Evolutionary conservation across 2,113 vertebrate genomes (phyloP).

Genomic region (Sturnus vulgaris): DNA sequence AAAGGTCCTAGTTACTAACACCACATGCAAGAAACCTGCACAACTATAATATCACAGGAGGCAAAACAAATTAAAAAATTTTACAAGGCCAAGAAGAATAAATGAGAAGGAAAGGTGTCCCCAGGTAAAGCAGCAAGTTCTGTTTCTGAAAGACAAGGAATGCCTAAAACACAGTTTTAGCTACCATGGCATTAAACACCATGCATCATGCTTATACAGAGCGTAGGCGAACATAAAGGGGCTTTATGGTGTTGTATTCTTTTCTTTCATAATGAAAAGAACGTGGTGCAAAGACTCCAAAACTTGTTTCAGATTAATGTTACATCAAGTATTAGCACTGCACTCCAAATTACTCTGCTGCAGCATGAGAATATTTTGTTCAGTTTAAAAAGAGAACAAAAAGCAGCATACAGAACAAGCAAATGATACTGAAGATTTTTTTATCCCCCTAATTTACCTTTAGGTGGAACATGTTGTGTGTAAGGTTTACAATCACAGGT

Average conservation of each 20-base stretch:
- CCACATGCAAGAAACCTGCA: neutral
- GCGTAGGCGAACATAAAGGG: neutral
- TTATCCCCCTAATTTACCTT: neutral
- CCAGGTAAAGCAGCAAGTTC: neutral
- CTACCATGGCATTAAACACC: rapidly evolving
- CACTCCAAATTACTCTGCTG: neutral
- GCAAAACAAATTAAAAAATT: neutral
- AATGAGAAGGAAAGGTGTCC: neutral
- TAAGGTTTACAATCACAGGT: neutral
- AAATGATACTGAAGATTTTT: neutral
- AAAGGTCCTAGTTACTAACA: neutral
- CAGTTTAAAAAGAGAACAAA: neutral
- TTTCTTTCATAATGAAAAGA: neutral
- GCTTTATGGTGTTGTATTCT: rapidly evolving
- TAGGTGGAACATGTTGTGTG: neutral
- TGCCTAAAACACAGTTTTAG: neutral
- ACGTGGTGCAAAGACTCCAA: neutral
- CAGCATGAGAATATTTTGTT: neutral
- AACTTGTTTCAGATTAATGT: neutral
- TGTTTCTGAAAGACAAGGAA: neutral
- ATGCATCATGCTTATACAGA: rapidly evolving
- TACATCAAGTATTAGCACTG: neutral
- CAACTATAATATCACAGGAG: neutral
- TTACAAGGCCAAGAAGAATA: neutral
- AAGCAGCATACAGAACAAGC: neutral